These are phyloP conservation scores for Pyrocoelia pectoralis DNA, from an alignment of 2,888 invertebrate genomes.

Conservation along the genomic window DNA sequence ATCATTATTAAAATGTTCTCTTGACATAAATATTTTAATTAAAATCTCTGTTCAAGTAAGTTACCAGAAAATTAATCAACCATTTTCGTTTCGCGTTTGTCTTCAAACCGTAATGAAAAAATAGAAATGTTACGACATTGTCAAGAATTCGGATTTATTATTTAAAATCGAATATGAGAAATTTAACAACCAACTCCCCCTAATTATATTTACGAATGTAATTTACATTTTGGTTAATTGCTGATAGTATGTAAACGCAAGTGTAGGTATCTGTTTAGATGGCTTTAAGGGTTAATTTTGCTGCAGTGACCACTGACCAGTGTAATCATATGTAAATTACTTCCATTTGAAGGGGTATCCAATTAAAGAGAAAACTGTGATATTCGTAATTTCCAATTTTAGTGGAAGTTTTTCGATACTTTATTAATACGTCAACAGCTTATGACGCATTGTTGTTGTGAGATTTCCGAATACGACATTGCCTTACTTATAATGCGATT, in stretches of 20 bases:
- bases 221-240: constrained; percentile 25
- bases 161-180: constrained; percentile 12
- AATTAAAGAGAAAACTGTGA: constrained; percentile 17
- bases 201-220: constrained; percentile 18
- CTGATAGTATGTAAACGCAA: constrained; percentile 17
- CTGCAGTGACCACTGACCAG: constrained; percentile 21
- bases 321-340: constrained; percentile 26
- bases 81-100: too few relatives aligned
- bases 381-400: constrained; percentile 10
- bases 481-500: too few relatives aligned
- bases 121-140: too few relatives aligned
- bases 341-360: constrained; percentile 24
- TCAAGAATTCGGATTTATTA: constrained; percentile 12
- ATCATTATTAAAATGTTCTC: not conserved
- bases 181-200: constrained; percentile 15
- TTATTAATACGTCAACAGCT: too few relatives aligned
- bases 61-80: not conserved
- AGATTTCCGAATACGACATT: too few relatives aligned
- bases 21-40: not conserved
- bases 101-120: too few relatives aligned
- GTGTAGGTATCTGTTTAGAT: constrained; percentile 23
- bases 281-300: constrained; percentile 28
- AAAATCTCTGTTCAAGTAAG: not conserved
- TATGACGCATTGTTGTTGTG: too few relatives aligned
- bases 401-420: too few relatives aligned